These are phyloP conservation scores for Gasterosteus nipponicus DNA, from an alignment of 2,113 vertebrate genomes.

Conservation along the genomic window DNA sequence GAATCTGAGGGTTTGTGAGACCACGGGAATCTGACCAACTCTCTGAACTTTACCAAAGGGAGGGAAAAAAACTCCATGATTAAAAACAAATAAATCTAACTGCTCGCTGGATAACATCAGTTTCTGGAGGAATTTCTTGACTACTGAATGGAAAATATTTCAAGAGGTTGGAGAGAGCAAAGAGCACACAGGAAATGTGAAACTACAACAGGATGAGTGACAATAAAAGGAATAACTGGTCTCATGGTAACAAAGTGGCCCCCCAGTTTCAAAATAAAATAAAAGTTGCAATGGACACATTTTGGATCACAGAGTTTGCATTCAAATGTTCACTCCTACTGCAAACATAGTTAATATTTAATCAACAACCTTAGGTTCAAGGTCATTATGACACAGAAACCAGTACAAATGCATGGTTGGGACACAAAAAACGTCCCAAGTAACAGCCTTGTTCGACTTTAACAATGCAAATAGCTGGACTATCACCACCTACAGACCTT, in stretches of 20 bases:
- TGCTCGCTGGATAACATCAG: constrained; percentile 46
- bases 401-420: constrained; percentile 2
- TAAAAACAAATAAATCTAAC: constrained; percentile 64
- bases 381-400: constrained; percentile 28
- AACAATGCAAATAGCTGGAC: constrained; percentile 44
- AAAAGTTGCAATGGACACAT: background rate
- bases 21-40: constrained; percentile 28
- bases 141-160: constrained; percentile 45
- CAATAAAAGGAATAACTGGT: constrained; percentile 39
- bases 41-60: constrained; percentile 18
- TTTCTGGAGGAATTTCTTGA: constrained; percentile 50
- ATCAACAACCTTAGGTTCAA: constrained; percentile 29
- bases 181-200: constrained; percentile 57
- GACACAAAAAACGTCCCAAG: background rate
- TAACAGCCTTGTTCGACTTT: constrained; percentile 29
- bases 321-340: background rate
- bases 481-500: background rate
- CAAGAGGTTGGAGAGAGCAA: constrained; percentile 37
- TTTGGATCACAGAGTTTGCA: constrained; percentile 17
- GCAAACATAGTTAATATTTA: constrained; percentile 31
- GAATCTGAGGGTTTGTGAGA: background rate
- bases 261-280: background rate
- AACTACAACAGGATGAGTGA: constrained; percentile 55
- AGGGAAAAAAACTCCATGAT: constrained; percentile 36
- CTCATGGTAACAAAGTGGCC: constrained; percentile 9